Conservation (phyloP, 2,113 vertebrate species). For the Machaerirhynchus nigripectus region DNA sequence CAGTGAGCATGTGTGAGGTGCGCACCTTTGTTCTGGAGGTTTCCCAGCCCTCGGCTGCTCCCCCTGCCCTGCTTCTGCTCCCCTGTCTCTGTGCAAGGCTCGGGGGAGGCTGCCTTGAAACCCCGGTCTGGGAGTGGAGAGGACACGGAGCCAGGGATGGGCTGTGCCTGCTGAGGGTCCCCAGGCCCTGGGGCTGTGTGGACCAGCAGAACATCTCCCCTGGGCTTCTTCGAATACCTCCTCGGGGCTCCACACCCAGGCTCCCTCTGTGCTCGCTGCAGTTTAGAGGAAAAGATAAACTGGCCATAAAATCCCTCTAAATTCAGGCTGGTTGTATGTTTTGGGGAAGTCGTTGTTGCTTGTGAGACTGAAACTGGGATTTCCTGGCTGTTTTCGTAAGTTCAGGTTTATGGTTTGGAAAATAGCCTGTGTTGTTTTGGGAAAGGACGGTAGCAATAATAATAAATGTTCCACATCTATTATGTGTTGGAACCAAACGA, state of each 20-base stretch:
- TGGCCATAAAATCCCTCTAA: neutral
- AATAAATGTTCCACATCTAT: neutral
- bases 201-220: neutral
- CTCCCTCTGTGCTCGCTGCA: neutral
- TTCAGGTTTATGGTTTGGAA: neutral
- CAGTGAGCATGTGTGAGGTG: constrained; percentile 44
- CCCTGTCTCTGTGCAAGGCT: accelerated
- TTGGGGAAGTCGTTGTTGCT: neutral
- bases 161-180: neutral
- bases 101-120: neutral
- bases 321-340: neutral
- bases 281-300: neutral
- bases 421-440: neutral
- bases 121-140: neutral
- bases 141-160: neutral
- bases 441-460: neutral
- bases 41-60: constrained; percentile 1
- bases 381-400: neutral
- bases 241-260: neutral
- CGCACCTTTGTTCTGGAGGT: constrained; percentile 13
- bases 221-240: neutral
- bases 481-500: neutral
- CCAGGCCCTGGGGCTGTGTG: neutral
- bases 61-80: neutral
- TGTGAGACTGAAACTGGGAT: neutral